Evolutionary conservation across 2,113 vertebrate genomes (phyloP).

Genomic region (Rhinolophus ferrumequinum): DNA sequence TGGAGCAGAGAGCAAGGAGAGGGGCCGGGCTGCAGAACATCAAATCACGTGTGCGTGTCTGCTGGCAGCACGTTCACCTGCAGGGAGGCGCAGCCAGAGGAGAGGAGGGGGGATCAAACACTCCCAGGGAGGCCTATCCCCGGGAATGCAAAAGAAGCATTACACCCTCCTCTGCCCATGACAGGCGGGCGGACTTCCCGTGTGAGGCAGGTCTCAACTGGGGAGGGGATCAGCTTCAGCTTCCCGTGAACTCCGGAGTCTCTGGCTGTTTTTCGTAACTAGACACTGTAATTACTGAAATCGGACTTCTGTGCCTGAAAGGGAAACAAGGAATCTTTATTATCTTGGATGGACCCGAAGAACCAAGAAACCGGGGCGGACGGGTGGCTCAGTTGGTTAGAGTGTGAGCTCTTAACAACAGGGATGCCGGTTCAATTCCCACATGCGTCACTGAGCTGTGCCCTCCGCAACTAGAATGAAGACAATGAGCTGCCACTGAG

Average conservation of each 20-base stretch:
- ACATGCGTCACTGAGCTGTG: too few species aligned
- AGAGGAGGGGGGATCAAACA: too few species aligned
- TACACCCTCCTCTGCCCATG: not conserved
- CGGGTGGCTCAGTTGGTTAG: too few species aligned
- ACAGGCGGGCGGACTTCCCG: not conserved
- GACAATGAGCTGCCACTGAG: too few species aligned
- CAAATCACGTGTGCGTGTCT: rapidly evolving
- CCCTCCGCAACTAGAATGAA: too few species aligned
- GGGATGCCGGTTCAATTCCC: too few species aligned
- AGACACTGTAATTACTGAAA: not conserved
- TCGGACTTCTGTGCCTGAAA: not conserved
- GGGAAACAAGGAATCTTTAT: not conserved
- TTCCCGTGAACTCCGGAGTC: not conserved
- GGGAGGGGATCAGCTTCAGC: not conserved
- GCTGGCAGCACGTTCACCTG: rapidly evolving
- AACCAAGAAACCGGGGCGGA: too few species aligned
- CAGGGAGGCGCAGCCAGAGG: rapidly evolving
- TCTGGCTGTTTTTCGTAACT: not conserved
- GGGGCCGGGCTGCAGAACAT: too few species aligned
- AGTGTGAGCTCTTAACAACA: too few species aligned
- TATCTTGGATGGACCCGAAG: not conserved
- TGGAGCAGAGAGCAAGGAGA: not conserved
- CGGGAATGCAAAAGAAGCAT: not conserved
- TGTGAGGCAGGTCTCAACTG: not conserved
- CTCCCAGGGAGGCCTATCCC: not conserved